Base-by-base conservation (phyloP, 2,888 invertebrate species). In the Leptarthrus brevirostris region DNA sequence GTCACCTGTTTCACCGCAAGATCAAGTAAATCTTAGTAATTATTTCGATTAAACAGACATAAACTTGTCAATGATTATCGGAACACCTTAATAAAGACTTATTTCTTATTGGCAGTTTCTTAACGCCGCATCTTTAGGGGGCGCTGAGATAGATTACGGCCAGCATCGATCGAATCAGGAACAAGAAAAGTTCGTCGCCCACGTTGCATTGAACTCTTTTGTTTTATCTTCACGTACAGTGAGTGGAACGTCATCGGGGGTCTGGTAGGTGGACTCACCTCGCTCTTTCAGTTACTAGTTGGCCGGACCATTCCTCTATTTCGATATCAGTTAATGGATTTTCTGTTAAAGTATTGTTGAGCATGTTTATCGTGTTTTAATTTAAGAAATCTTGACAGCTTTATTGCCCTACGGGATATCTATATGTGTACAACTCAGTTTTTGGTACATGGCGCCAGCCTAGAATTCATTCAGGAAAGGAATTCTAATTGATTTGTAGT, bases 281-380 rank as follows among this genome's bases (percentile, higher is more conserved):
- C 53, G 54, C 36, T 36, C 18, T 54, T 22, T 20, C 30, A 30
- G n/a, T 20, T 12, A 64, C 18, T 64, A 44, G 66, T 16, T 30
- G 54, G n/a, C 24, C 34, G 10, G 3, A 49, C 44, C 54, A 22
- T 52, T 71, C 20, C 40, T 26, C 40, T 24, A 56, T 20, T 44
- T 71, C 64, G 18, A 54, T 73, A 73, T 64, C 66, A 52, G 58
- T 70, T 74, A 74, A 74, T 74, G 69, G 74, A 74, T 74, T 74
- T 70, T 54, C 30, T 58, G 58, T 58, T 74, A 49, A 66, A 70
- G 70, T 74, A 74, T 74, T 47, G 58, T 58, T 66, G 56, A 74
- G 70, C 74, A 74, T 74, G 74, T 58, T 70, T 70, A 74, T 74
- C 74, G 69, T 69, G 69, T 70, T 74, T 70, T 70, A 74, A 74